Conservation (phyloP, 2,113 vertebrate genomes). For the Embiotoca jacksoni region DNA sequence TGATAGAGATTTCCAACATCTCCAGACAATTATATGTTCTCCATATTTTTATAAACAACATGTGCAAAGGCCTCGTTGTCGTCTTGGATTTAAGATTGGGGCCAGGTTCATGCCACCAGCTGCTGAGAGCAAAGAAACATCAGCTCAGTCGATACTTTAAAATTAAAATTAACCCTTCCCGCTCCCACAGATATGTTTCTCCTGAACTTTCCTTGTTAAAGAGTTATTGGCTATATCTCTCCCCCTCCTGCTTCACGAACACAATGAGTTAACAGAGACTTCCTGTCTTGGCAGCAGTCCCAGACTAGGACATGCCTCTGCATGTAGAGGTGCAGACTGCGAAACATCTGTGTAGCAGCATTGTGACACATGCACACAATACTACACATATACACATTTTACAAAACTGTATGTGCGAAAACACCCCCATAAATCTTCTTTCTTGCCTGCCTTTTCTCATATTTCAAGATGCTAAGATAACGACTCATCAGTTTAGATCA, state of each 20-base stretch:
- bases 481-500: slow-evolving; percentile 33
- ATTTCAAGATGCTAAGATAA: slow-evolving; percentile 43
- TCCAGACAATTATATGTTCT: neutral
- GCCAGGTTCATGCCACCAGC: slow-evolving; percentile 23
- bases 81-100: neutral
- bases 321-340: slow-evolving; percentile 88
- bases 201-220: slow-evolving; percentile 1
- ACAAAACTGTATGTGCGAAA: slow-evolving; percentile 17
- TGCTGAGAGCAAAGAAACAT: slow-evolving; percentile 38
- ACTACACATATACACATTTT: slow-evolving; percentile 22
- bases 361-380: slow-evolving; percentile 81
- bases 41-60: slow-evolving; percentile 17
- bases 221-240: slow-evolving; percentile 14
- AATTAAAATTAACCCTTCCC: slow-evolving; percentile 54
- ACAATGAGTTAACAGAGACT: slow-evolving; percentile 87
- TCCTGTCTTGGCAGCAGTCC: slow-evolving; percentile 87
- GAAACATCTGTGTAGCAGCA: slow-evolving; percentile 89
- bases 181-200: slow-evolving; percentile 12
- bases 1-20: neutral
- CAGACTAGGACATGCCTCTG: slow-evolving; percentile 88
- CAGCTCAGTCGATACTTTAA: slow-evolving; percentile 15
- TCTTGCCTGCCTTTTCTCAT: slow-evolving; percentile 27
- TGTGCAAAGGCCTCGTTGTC: slow-evolving; percentile 7
- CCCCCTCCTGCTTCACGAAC: slow-evolving; percentile 22
- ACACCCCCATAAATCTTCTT: slow-evolving; percentile 12